phyloP scores from a whole-genome alignment of 2,113 vertebrate genomes.

The Lamprotornis superbus region DNA sequence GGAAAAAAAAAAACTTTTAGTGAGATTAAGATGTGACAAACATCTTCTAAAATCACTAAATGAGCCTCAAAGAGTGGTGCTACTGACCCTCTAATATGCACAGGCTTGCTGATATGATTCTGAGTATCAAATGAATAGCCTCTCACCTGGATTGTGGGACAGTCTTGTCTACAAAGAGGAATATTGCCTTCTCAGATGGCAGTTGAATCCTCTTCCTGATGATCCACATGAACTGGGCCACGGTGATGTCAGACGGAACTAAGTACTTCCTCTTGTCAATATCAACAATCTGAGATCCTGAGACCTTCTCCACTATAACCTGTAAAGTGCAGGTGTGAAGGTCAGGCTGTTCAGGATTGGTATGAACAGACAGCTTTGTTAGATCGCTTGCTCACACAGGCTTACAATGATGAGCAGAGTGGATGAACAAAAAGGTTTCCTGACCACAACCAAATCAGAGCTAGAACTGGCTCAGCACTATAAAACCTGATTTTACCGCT shows the following conservation, averaged over 20 bases:
- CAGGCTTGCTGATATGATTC: background rate
- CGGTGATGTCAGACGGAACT: conserved; percentile 97
- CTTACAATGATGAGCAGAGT: background rate
- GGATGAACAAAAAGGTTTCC: background rate
- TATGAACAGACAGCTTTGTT: background rate
- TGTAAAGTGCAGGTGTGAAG: conserved; percentile 53
- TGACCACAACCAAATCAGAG: background rate
- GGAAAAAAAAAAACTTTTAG: background rate
- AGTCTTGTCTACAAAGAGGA: conserved; percentile 98
- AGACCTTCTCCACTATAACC: conserved; percentile 99
- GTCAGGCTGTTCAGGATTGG: background rate
- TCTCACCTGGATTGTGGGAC: conserved; percentile 98
- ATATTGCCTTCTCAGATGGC: conserved; percentile 99
- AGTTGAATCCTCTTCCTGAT: conserved; percentile 99
- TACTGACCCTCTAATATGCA: background rate
- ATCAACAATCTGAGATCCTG: conserved; percentile 96
- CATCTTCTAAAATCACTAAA: background rate
- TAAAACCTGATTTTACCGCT: background rate
- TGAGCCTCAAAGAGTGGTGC: background rate
- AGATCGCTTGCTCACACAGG: background rate
- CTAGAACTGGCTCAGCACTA: background rate
- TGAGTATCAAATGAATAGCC: background rate
- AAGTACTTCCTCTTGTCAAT: conserved; percentile 99
- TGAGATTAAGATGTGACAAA: background rate
- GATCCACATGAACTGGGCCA: conserved; percentile 99